Evolutionary conservation across 2,888 invertebrate species (phyloP).

Genomic region (Dorcus parallelipipedus): DNA sequence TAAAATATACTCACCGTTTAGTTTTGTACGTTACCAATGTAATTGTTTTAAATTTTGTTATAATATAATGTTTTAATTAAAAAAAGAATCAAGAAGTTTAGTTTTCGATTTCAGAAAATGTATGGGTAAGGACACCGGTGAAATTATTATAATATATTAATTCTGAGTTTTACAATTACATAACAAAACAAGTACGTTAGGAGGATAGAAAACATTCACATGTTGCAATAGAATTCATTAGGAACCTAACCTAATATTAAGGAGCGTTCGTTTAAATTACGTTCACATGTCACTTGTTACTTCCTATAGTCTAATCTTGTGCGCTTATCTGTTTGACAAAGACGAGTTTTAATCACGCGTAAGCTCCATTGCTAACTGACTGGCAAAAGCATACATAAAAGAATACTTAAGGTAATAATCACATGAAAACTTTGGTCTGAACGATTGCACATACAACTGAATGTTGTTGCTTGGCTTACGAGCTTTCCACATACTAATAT

Average conservation of each 20-base stretch:
- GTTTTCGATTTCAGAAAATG: background rate
- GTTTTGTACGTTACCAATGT: background rate
- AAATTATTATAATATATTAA: conserved; percentile 26
- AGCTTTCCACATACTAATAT: background rate
- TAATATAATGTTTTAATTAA: too few relatives aligned
- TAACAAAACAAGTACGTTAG: conserved; percentile 20
- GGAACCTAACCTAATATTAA: conserved; percentile 24
- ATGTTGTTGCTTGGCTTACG: conserved; percentile 10
- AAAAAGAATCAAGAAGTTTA: too few relatives aligned
- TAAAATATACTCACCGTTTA: background rate
- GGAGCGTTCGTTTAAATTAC: background rate
- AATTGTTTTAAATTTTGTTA: too few relatives aligned
- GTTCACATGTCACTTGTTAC: background rate
- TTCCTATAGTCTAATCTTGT: conserved; percentile 10
- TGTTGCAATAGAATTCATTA: conserved; percentile 15
- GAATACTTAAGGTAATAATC: conserved; percentile 28
- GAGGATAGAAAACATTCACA: conserved; percentile 19
- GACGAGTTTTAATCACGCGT: conserved; percentile 9
- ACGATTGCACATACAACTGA: conserved; percentile 31
- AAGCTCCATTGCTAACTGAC: conserved; percentile 26
- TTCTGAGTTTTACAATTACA: conserved; percentile 20
- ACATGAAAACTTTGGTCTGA: conserved; percentile 41
- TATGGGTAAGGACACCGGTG: conserved; percentile 9
- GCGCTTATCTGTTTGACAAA: conserved; percentile 17
- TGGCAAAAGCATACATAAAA: conserved; percentile 27